Conservation (phyloP, 2,888 invertebrate species). For the Catocala sponsa region DNA sequence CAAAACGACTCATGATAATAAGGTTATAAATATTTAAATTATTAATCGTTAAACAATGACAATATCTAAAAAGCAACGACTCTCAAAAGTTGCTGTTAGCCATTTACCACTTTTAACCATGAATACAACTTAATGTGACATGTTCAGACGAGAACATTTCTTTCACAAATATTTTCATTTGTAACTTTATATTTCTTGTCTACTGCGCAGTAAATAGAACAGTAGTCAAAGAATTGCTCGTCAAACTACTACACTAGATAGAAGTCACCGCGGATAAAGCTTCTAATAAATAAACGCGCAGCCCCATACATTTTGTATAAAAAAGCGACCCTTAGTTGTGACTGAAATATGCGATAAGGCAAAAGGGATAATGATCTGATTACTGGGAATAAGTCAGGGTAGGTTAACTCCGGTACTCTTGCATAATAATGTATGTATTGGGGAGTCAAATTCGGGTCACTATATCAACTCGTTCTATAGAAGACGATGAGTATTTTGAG, state of each 20-base stretch:
- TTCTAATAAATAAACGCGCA: constrained; percentile 27
- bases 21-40: too few relatives aligned
- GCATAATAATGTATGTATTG: background rate
- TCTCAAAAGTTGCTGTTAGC: too few relatives aligned
- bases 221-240: too few relatives aligned
- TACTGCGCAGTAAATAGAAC: too few relatives aligned
- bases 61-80: too few relatives aligned
- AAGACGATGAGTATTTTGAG: background rate
- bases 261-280: background rate
- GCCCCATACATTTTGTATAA: constrained; percentile 17
- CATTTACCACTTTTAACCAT: too few relatives aligned
- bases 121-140: too few relatives aligned
- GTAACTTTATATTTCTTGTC: too few relatives aligned
- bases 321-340: constrained; percentile 17
- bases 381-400: constrained; percentile 17
- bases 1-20: too few relatives aligned
- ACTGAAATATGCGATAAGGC: constrained; percentile 31
- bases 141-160: too few relatives aligned
- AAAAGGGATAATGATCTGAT: constrained; percentile 36
- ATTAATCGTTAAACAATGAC: too few relatives aligned
- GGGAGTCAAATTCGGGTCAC: constrained; percentile 7
- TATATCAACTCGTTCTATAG: constrained; percentile 1
- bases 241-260: background rate
- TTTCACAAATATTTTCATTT: too few relatives aligned
- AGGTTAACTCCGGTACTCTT: constrained; percentile 9